Conservation (phyloP, 2,888 invertebrate genomes). For the Hesperia comma region DNA sequence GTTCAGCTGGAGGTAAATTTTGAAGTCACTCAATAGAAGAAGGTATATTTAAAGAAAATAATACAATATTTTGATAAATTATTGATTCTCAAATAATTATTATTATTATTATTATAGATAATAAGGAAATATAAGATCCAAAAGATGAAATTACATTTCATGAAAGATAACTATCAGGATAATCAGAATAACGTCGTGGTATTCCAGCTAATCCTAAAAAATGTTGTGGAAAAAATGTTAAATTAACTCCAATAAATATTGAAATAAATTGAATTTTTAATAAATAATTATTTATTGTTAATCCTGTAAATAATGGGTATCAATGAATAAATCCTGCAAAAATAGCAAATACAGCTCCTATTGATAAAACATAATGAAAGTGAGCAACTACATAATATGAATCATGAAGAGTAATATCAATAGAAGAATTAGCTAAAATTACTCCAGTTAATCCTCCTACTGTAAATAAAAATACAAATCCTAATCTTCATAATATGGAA, state of each 20-base stretch:
- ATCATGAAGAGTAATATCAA: slow-evolving; percentile 91
- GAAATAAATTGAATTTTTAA: slow-evolving; percentile 88
- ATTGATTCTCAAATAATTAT: slow-evolving; percentile 86
- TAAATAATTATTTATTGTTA: slow-evolving; percentile 82
- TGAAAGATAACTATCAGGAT: slow-evolving; percentile 83
- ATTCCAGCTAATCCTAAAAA: slow-evolving; percentile 84
- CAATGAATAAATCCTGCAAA: slow-evolving; percentile 89
- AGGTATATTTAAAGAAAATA: slow-evolving; percentile 76
- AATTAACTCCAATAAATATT: slow-evolving; percentile 90
- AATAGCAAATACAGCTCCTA: slow-evolving; percentile 92
- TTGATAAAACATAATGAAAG: slow-evolving; percentile 92
- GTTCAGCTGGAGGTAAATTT: slow-evolving; percentile 83
- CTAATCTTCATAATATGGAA: slow-evolving; percentile 86
- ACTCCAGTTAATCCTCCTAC: slow-evolving; percentile 89
- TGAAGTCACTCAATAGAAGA: slow-evolving; percentile 86
- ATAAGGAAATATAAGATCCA: slow-evolving; percentile 86
- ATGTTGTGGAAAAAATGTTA: slow-evolving; percentile 93
- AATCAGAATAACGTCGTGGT: slow-evolving; percentile 90
- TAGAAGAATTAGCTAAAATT: slow-evolving; percentile 88
- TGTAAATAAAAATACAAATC: slow-evolving; percentile 91
- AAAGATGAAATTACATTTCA: slow-evolving; percentile 88
- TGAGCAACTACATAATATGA: slow-evolving; percentile 94
- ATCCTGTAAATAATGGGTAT: slow-evolving; percentile 87
- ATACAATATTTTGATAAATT: slow-evolving; percentile 76
- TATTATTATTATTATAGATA: slow-evolving; percentile 84